These are phyloP conservation scores for Leptarthrus brevirostris DNA, from an alignment of 2,888 invertebrate species.

Conservation along the genomic window DNA sequence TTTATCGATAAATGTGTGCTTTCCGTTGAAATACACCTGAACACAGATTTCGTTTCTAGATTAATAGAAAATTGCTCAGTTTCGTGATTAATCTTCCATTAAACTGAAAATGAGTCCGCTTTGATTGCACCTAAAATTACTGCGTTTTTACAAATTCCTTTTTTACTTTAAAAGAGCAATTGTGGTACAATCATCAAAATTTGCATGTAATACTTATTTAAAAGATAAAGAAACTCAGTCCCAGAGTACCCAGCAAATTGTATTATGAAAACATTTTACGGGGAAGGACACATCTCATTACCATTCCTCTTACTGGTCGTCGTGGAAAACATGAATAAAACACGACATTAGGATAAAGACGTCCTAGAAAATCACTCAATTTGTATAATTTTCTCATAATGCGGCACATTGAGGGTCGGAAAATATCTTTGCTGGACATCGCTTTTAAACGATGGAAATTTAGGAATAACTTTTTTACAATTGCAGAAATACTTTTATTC, in stretches of 20 bases:
- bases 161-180: no score
- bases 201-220: no score
- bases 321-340: slow-evolving; percentile 23
- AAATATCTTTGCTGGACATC: not conserved
- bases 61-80: not conserved
- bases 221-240: no score
- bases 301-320: not conserved
- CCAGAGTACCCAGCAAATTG: no score
- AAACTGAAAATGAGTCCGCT: not conserved
- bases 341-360: slow-evolving; percentile 3
- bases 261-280: not conserved
- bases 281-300: slow-evolving; percentile 14
- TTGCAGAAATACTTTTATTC: no score
- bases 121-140: not conserved
- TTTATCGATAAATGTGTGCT: not conserved
- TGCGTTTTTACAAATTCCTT: no score
- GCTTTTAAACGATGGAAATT: slow-evolving; percentile 21
- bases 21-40: slow-evolving; percentile 3
- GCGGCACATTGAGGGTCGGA: slow-evolving; percentile 1
- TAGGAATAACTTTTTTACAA: no score
- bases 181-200: no score
- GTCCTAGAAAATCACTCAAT: slow-evolving; percentile 30
- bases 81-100: not conserved
- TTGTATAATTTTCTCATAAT: slow-evolving; percentile 41
- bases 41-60: no score